Base-by-base conservation (phyloP, 30 jellyfish, hydroid and myxozoan genomes). In the Calvadosia cruxmelitensis region DNA sequence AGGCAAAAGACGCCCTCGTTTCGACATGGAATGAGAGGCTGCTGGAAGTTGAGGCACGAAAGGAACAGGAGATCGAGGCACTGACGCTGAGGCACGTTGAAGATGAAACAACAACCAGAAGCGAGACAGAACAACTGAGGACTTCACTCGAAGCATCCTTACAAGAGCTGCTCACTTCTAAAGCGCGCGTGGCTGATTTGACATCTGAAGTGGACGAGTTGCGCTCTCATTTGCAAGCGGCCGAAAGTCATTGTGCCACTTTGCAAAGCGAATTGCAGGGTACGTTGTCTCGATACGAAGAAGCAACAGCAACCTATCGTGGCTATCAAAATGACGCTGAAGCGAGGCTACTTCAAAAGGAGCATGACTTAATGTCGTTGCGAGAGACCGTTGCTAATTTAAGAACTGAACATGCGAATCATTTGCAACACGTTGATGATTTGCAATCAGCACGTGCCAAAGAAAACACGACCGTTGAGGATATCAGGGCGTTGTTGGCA, bases 1-100 rank as follows among this genome's bases (percentile, higher is more conserved):
- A 73, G 13, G 85, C 71, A 53, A 67, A 64, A 57, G 35, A 81
- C 34, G 51, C 53, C 29, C 49, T 71, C 62, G 84, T 72, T 27
- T 71, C 50, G 5, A 26, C 36, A 70, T 79, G 83, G 83, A 79
- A 57, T 33, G 52, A 57, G 27, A 57, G 27, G 27, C 69, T 57
- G 32, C 27, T 5, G 5, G 69, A 12, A 57, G 27, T 24, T 5
- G 33, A 57, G 27, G 32, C 32, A 16, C 10, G 32, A 10, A 57
- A 57, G 24, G 69, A 71, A 36, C 26, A 42, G 16, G 80, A 79
- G 63, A 79, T 71, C 1, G 28, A 29, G 13, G 27, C 63, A 12
- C 70, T 70, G 16, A 53, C 75, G 32, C 34, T 31, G 63, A 52
- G 31, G 2, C 75, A 66, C 34, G 80, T 65, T 0, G 24, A 34